Base-by-base conservation (phyloP, 2,888 invertebrate species). In the Sphinx pinastri region DNA sequence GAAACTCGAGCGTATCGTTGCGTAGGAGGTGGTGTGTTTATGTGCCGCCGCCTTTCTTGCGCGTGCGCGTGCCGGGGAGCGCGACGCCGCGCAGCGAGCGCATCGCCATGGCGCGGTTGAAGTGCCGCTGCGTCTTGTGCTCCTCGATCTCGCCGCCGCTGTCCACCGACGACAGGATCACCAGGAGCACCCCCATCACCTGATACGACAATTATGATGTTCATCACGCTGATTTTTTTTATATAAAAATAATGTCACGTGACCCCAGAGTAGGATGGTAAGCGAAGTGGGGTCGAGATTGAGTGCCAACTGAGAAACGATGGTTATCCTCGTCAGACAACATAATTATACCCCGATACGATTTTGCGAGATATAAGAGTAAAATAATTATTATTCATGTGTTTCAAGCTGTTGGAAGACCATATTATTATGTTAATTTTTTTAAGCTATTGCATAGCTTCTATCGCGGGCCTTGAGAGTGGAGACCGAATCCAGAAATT, bases 51-150 rank as follows among this genome's bases (percentile, higher is more conserved):
- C 89, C 90, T 85, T 94, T 94, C 82, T 93, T 94, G 25, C 93
- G 86, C 1, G 90, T 87, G 54, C 93, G 83, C 6, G 90, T 76
- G 68, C 88, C 88, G 7, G 90, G 84, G 11, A 95, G 79, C 31
- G 93, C 79, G 66, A 95, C 93, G 60, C 95, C 95, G 63, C 96
- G 95, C 59, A 98, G 94, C 68, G 97, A 97, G 14, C 97, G 95
- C 97, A 98, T 98, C 16, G 98, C 97, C 96, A 98, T 97, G 14
- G 98, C 97, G 78, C 98, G 95, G 91, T 98, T 98, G 90, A 98
- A 98, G 85, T 98, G 97, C 51, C 98, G 95, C 79, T 97, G 97
- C 8, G 96, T 95, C 85, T 96, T 96, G 79, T 95, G 94, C 75
- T 96, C 96, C 71, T 92, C 95, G 14, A 84, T 89, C 60, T 94